Conservation (phyloP, 2,888 invertebrate species). For the Eumacrocentrus americanus region DNA sequence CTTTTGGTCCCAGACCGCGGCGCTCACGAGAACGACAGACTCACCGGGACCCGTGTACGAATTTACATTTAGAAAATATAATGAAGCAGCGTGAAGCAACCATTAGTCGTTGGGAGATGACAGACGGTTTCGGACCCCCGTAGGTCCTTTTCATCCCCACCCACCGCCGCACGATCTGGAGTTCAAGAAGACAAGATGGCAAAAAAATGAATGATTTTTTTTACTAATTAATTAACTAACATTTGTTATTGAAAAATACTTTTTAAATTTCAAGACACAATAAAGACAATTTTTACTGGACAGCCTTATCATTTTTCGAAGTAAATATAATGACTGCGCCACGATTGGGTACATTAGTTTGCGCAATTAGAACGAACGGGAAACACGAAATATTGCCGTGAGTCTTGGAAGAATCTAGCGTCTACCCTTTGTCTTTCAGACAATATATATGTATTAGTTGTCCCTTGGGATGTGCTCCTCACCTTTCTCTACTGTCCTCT, state of each 20-base stretch:
- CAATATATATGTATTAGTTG: neutral
- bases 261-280: no score
- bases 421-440: neutral
- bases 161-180: neutral
- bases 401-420: neutral
- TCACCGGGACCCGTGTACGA: conserved; percentile 52
- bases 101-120: conserved; percentile 62
- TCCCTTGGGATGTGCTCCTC: neutral
- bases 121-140: conserved; percentile 61
- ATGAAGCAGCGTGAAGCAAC: conserved; percentile 61
- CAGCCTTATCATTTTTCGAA: neutral
- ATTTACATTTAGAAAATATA: conserved; percentile 63
- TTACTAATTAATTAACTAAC: no score
- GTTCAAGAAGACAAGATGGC: neutral
- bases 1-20: conserved; percentile 30
- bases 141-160: conserved; percentile 51
- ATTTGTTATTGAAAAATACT: no score
- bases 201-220: neutral
- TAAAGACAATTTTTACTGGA: no score
- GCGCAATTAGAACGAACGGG: conserved; percentile 21
- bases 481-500: conserved; percentile 17
- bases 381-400: conserved; percentile 4
- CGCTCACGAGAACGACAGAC: conserved; percentile 26
- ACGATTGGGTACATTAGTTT: neutral
- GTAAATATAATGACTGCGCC: conserved; percentile 1